phyloP scores from a whole-genome alignment of 2,797 vertebrate species.

The Pteropus rufus region DNA sequence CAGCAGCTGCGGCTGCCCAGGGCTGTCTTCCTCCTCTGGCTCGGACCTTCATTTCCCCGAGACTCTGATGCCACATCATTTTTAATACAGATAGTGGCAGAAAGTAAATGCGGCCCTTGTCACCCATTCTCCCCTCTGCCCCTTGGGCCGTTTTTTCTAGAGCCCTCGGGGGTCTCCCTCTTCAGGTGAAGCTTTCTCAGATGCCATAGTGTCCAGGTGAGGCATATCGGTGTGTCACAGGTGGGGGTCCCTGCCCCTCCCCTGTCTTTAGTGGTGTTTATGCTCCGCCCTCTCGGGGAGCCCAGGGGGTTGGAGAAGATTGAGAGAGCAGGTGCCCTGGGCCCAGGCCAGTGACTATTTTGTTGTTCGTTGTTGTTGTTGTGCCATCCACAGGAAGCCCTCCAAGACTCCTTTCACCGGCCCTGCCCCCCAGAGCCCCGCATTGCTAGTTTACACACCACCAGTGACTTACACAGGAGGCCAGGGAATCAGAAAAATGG shows the following conservation, averaged over 20 bases:
- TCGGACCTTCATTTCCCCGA: not conserved
- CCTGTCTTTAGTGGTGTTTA: not conserved
- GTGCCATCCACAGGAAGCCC: not conserved
- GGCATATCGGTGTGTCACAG: not conserved
- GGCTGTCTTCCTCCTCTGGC: not conserved
- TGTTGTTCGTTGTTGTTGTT: fast-evolving
- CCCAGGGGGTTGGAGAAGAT: not conserved
- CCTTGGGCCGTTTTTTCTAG: not conserved
- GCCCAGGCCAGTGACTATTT: not conserved
- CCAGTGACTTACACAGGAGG: not conserved
- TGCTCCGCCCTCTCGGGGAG: not conserved
- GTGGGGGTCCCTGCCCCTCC: not conserved
- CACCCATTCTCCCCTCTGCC: not conserved
- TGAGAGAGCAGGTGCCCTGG: not conserved
- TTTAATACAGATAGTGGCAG: not conserved
- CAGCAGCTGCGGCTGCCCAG: not conserved
- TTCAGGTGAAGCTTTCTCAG: not conserved
- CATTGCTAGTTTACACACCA: not conserved
- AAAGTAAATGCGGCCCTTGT: not conserved
- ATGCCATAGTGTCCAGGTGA: not conserved
- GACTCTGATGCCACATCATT: not conserved
- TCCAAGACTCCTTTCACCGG: not conserved
- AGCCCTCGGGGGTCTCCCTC: not conserved
- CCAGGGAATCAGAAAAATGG: not conserved
- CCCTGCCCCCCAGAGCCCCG: not conserved